Conservation (phyloP, 64 coral and sea anemone species). For the Stichodactyla helianthus region DNA sequence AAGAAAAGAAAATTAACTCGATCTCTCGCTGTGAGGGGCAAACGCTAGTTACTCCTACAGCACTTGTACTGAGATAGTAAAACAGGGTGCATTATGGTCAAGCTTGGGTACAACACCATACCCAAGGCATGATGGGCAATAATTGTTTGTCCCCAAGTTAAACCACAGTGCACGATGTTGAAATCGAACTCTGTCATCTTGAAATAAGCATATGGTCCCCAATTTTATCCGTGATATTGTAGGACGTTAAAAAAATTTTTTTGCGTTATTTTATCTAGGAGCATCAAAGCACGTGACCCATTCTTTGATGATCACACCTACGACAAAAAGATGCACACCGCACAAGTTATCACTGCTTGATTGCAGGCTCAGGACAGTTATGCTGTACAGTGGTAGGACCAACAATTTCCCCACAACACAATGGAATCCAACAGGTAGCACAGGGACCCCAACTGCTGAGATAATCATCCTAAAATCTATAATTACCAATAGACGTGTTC, state of each 20-base stretch:
- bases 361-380: background rate
- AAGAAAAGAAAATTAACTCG: no score
- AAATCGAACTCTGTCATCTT: background rate
- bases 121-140: no score
- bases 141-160: no score
- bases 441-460: background rate
- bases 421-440: background rate
- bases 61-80: no score
- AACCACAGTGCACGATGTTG: no score
- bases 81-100: no score
- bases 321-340: slow-evolving; percentile 61
- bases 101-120: no score
- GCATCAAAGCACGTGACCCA: slow-evolving; percentile 89
- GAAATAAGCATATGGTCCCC: background rate
- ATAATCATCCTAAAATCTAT: background rate
- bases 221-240: background rate
- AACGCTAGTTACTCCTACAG: no score
- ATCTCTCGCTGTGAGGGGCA: no score
- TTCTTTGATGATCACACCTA: slow-evolving; percentile 87
- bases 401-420: background rate
- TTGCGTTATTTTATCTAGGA: slow-evolving; percentile 33
- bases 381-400: background rate
- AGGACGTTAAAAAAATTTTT: background rate
- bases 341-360: slow-evolving; percentile 39
- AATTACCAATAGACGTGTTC: background rate